Evolutionary conservation across 2,888 invertebrate species (phyloP), one percentile per base, ranked within the genome.

Genomic region (Cephus sareptanus): DNA sequence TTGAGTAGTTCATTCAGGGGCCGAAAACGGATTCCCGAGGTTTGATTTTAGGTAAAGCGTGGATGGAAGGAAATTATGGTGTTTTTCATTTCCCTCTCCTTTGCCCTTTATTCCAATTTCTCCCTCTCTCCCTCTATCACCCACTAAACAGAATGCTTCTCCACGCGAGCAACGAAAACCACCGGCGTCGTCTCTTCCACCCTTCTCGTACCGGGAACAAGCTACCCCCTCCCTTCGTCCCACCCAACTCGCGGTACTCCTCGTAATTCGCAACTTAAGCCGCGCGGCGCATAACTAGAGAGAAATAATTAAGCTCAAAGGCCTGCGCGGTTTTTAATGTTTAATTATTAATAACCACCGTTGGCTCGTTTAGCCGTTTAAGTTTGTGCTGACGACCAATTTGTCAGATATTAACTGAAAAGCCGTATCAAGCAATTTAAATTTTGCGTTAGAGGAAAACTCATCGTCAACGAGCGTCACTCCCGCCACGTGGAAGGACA

Each of bases 301-400:
- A 81, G 80, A 82, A 82, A 83, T 82, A 82, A 83, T 83, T 82
- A 83, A 82, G 83, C 81, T 80, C 80, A 82, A 83, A 83, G 81
- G 80, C 80, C 79, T 75, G 77, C 83, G 78, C 79, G 79, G 79
- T 81, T 82, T 82, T 80, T 80, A 82, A 83, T 81, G 79, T 81
- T 83, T 80, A 81, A 82, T 83, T 82, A 83, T 83, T 82, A 83
- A 83, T 81, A 82, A 83, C 80, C 77, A 78, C 79, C 80, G 81
- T 76, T 81, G 77, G 81, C 79, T 78, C 79, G 83, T 81, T 83
- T 82, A 81, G 80, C 75, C 79, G 82, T 80, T 83, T 82, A 81
- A 80, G 79, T 79, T 79, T 76, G 76, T 79, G 78, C 83, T 81
- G 83, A 83, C 82, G 83, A 82, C 82, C 82, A 82, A 83, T 83